These are phyloP conservation scores for Chaenocephalus aceratus DNA, from an alignment of 2,113 vertebrate species.

Conservation along the genomic window DNA sequence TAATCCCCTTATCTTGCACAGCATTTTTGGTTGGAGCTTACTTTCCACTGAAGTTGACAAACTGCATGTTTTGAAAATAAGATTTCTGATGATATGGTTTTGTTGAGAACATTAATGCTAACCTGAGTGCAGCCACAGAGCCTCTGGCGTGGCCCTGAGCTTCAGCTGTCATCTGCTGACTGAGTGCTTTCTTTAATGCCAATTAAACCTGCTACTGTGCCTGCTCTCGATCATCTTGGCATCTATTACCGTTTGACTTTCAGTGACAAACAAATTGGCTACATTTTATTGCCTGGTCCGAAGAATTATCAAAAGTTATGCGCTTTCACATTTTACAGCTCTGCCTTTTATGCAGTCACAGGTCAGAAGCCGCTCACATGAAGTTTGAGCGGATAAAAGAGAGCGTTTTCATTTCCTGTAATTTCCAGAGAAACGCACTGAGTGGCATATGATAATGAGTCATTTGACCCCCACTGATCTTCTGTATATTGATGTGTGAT, in stretches of 20 bases:
- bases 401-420: constrained; percentile 51
- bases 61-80: constrained; percentile 11
- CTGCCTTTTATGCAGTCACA: constrained; percentile 26
- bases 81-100: constrained; percentile 10
- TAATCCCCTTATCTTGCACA: constrained; percentile 54
- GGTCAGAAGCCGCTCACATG: constrained; percentile 38
- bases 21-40: constrained; percentile 41
- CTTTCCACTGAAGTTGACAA: constrained; percentile 37
- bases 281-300: background rate
- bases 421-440: constrained; percentile 59
- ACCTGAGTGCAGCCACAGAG: constrained; percentile 25
- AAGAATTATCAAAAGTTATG: constrained; percentile 9
- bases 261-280: background rate
- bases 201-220: constrained; percentile 38
- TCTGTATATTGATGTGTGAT: constrained; percentile 57
- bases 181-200: constrained; percentile 51
- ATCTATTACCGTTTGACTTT: background rate
- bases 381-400: constrained; percentile 40
- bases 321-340: constrained; percentile 4
- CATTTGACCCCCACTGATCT: constrained; percentile 67
- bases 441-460: constrained; percentile 71
- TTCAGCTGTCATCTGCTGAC: constrained; percentile 50
- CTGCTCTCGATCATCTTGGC: constrained; percentile 3
- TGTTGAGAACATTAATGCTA: constrained; percentile 29
- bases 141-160: constrained; percentile 43